Evolutionary conservation across 2,113 vertebrate species (phyloP).

Genomic region (Cnemophilus loriae): DNA sequence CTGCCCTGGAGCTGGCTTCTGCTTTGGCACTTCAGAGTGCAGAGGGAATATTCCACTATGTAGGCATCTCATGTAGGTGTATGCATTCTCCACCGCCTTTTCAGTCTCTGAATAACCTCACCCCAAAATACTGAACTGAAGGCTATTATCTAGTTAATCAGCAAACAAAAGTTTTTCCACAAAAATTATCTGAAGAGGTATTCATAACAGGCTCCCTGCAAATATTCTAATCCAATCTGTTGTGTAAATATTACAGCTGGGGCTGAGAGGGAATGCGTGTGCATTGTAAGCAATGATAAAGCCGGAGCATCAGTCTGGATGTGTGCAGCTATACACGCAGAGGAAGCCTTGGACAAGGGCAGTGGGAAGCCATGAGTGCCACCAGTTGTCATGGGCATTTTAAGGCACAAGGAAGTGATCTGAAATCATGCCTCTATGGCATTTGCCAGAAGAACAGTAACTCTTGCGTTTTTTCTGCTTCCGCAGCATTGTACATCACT

Average conservation of each 20-base stretch:
- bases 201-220: neutral
- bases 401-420: neutral
- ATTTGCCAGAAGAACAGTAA: neutral
- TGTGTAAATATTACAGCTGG: conserved; percentile 43
- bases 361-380: neutral
- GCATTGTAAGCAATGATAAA: neutral
- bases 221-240: conserved; percentile 38
- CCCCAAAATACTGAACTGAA: neutral
- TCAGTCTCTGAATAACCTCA: neutral
- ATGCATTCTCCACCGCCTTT: neutral
- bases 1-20: neutral
- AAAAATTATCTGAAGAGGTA: conserved; percentile 20
- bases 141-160: neutral
- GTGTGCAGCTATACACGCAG: accelerated
- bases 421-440: neutral
- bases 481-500: neutral
- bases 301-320: accelerated
- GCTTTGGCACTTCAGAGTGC: neutral
- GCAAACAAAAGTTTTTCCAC: conserved; percentile 8
- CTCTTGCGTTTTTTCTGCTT: neutral
- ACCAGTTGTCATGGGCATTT: neutral
- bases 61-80: neutral
- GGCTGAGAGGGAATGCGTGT: neutral
- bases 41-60: neutral
- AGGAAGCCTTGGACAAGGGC: neutral